Evolutionary conservation across 1,140 invertebrate genomes (phyloP).

Genomic region (Aphaenogaster ashmeadi): DNA sequence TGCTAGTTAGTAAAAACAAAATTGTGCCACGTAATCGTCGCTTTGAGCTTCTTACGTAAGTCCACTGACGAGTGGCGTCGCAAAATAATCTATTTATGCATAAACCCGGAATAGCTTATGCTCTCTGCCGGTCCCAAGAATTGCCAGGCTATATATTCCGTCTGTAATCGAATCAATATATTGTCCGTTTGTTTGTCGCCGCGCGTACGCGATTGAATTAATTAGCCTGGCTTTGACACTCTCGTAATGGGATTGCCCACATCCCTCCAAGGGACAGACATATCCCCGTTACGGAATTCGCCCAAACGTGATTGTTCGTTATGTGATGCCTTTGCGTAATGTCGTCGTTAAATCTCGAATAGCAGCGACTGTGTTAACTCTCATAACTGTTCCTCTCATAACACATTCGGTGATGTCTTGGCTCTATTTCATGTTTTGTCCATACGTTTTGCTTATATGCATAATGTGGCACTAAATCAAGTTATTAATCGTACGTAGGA

Average conservation of each 20-base stretch:
- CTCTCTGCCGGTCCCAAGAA: constrained; percentile 40
- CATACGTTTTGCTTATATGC: not conserved
- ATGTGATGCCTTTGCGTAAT: constrained; percentile 24
- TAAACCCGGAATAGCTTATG: constrained; percentile 44
- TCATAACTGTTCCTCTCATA: not conserved
- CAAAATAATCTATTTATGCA: constrained; percentile 15
- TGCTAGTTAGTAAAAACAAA: not conserved
- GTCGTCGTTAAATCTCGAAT: constrained; percentile 40
- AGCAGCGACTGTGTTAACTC: not conserved
- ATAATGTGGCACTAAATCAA: not conserved
- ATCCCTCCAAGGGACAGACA: constrained; percentile 12
- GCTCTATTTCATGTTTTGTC: not conserved
- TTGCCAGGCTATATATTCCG: not conserved
- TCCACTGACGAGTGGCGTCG: not conserved
- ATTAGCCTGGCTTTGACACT: constrained; percentile 65
- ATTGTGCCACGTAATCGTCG: not conserved
- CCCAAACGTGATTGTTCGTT: constrained; percentile 54
- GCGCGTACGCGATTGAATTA: constrained; percentile 65
- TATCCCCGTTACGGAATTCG: constrained; percentile 40
- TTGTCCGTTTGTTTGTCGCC: constrained; percentile 53
- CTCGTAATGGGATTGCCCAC: not conserved
- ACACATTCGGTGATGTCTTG: not conserved
- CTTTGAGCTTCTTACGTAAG: constrained; percentile 19
- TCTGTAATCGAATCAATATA: constrained; percentile 64
- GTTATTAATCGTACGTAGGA: not conserved